These are phyloP conservation scores for Sisor rabdophorus DNA, from an alignment of 2,113 vertebrate species.

Conservation along the genomic window DNA sequence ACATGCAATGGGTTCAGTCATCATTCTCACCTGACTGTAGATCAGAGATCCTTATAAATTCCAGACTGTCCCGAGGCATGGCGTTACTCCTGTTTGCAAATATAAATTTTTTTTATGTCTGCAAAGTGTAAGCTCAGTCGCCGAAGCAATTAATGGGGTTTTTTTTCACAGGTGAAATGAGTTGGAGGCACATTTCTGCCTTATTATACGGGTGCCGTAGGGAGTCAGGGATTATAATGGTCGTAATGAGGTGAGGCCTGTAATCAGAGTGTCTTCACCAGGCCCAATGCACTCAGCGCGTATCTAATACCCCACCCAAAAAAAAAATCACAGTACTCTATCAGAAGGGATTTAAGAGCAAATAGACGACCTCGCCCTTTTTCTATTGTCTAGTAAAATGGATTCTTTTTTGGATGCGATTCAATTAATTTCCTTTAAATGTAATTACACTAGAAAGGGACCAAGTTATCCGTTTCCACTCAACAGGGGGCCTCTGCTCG, in stretches of 20 bases:
- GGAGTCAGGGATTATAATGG: conserved; percentile 72
- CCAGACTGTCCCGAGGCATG: conserved; percentile 20
- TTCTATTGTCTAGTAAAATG: conserved; percentile 64
- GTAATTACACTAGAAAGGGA: conserved; percentile 75
- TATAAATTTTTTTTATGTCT: conserved; percentile 49
- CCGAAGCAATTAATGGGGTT: conserved; percentile 66
- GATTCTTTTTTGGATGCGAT: conserved; percentile 74
- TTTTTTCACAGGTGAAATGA: conserved; percentile 63
- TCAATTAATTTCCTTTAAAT: conserved; percentile 78
- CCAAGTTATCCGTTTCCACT: conserved; percentile 68
- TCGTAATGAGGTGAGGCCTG: conserved; percentile 75
- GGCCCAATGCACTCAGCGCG: conserved; percentile 54
- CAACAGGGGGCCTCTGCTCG: conserved; percentile 64
- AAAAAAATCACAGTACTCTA: conserved; percentile 61
- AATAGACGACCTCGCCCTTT: conserved; percentile 59
- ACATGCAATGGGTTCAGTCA: neutral
- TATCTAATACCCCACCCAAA: conserved; percentile 50
- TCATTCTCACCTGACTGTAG: neutral
- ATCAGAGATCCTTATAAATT: conserved; percentile 7
- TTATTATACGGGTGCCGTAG: conserved; percentile 69
- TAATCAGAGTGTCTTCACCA: conserved; percentile 72
- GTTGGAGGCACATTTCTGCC: conserved; percentile 66
- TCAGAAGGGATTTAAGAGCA: conserved; percentile 62
- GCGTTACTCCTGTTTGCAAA: conserved; percentile 35
- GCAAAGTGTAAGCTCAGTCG: conserved; percentile 60